phyloP scores from a whole-genome alignment of 2,888 invertebrate species.

The Ypsolopha sequella region DNA sequence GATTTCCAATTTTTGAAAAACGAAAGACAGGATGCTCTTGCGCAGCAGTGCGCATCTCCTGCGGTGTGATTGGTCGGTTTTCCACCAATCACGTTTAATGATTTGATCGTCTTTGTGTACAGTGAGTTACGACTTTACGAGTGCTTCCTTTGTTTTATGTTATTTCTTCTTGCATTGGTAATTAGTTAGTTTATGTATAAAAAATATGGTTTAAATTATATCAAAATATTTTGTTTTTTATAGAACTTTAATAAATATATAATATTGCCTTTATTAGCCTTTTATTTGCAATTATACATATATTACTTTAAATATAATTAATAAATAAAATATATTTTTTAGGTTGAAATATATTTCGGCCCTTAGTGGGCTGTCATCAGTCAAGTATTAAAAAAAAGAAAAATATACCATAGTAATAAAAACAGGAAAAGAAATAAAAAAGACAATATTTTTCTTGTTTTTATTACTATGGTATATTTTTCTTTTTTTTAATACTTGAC shows the following conservation, averaged over 20 bases:
- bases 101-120: constrained; percentile 9
- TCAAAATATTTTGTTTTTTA: background rate
- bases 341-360: too few relatives aligned
- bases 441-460: too few relatives aligned
- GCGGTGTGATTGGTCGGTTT: constrained; percentile 11
- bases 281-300: too few relatives aligned
- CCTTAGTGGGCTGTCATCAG: too few relatives aligned
- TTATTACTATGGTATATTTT: too few relatives aligned
- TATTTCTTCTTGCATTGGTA: background rate
- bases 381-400: too few relatives aligned
- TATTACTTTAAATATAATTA: too few relatives aligned
- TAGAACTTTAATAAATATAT: background rate
- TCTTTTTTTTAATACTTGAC: too few relatives aligned
- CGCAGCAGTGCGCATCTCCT: constrained; percentile 19
- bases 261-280: too few relatives aligned
- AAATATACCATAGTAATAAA: too few relatives aligned
- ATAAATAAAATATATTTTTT: too few relatives aligned
- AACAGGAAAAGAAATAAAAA: too few relatives aligned
- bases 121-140: constrained; percentile 6
- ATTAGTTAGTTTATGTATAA: background rate
- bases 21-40: constrained; percentile 16
- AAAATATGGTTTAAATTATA: background rate
- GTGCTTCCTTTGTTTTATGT: constrained; percentile 9
- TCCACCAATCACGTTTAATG: constrained; percentile 9
- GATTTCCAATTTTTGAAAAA: constrained; percentile 12